Base-by-base conservation (phyloP, 2,888 invertebrate species). In the Orchesella flavescens region DNA sequence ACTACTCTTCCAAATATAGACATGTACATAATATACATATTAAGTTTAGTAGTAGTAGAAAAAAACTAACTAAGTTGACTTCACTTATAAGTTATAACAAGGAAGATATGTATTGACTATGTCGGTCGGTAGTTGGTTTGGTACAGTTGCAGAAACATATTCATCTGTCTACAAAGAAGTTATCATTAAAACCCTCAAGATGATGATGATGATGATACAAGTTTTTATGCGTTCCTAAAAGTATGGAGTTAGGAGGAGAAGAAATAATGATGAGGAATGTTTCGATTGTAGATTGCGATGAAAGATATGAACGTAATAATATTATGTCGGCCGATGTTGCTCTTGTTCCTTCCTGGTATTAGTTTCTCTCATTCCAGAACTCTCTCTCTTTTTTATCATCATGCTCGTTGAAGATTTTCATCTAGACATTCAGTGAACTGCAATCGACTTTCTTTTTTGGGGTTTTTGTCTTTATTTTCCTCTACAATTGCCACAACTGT, bases 211-310 rank as follows among this genome's bases (percentile, higher is more conserved):
- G 68, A 59, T 9, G 79, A 46, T 72, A 65, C 63, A 79, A 80
- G 49, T 73, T 53, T 55, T 80, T 66, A 71, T 71, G 63, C 61
- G 74, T 63, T 72, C 65, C 13, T 46, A 46, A 53, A 59, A 55
- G 59, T 65, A 12, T 34, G 10, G 24, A 19, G 15, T 23, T 19
- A 21, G 46, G 19, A 73, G 57, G 49, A 44, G 19, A n/a, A 49
- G 59, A 81, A 74, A 68, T 74, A 81, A 81, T 74, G 74, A 81
- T 81, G 66, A 57, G 53, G 79, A 80, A 43, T 69, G 75, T 44
- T 69, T 80, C 53, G 69, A 74, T 53, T 71, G 63, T 71, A 74
- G 46, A 24, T 59, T 49, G 65, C 69, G 81, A 82, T 74, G 81
- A 81, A 68, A 71, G 81, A 82, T 66, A 68, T 55, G 75, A 71